A percentile compares a stretch with the other conserved stretches of the same genome.
These are phyloP conservation scores for Apteryx mantelli DNA, from an alignment of 2,113 vertebrate species.

Conservation along the genomic window DNA sequence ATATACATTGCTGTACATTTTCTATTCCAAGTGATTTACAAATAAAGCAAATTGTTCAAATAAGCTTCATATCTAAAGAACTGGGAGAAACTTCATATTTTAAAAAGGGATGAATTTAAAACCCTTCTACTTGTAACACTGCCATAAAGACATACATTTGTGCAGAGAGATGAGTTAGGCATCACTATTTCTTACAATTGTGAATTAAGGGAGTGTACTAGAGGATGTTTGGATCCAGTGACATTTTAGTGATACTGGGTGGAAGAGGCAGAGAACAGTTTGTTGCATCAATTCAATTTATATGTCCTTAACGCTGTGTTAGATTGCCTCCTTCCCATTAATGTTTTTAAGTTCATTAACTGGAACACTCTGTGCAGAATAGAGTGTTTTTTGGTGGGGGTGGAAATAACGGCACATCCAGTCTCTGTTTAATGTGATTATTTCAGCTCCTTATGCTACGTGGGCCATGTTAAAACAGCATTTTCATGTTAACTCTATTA, in stretches of 20 bases:
- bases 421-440: background rate
- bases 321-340: background rate
- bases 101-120: background rate
- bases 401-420: background rate
- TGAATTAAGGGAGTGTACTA: background rate
- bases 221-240: background rate
- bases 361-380: background rate
- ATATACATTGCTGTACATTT: background rate
- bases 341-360: background rate
- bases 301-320: background rate
- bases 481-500: background rate
- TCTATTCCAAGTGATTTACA: background rate
- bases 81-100: background rate
- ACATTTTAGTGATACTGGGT: background rate
- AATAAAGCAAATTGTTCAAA: background rate
- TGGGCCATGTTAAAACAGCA: background rate
- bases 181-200: background rate
- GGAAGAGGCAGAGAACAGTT: too few species aligned
- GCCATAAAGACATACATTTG: background rate
- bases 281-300: background rate
- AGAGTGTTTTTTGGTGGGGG: too few species aligned
- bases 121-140: background rate
- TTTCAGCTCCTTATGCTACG: background rate
- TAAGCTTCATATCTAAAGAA: background rate
- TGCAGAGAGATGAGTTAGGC: background rate